Conservation (phyloP, 2,797 vertebrate species). For the Tokudaia tokunoshimensis region DNA sequence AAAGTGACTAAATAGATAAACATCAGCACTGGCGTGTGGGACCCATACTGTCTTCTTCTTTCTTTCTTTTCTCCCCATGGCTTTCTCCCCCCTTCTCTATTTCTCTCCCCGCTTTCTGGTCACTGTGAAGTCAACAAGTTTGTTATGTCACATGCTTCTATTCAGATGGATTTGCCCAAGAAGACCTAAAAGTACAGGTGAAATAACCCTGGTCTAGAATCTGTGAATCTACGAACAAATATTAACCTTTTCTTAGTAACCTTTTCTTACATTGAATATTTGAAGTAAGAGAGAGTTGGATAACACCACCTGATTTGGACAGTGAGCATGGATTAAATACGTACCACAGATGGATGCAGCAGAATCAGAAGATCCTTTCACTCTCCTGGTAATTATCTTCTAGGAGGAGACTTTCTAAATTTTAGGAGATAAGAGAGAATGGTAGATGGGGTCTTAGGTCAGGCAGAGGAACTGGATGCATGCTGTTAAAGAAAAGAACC, state of each 20-base stretch:
- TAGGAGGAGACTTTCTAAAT: not conserved
- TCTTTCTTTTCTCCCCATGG: fast-evolving
- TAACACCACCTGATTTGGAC: not conserved
- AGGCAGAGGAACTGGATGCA: not conserved
- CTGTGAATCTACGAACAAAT: not conserved
- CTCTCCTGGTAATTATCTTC: not conserved
- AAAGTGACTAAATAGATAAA: not conserved
- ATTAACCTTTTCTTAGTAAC: not conserved
- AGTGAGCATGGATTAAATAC: not conserved
- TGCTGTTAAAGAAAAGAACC: not conserved
- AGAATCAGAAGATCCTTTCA: not conserved
- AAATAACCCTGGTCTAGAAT: too few species aligned
- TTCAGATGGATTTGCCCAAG: not conserved
- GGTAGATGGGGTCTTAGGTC: not conserved
- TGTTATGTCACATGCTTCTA: not conserved
- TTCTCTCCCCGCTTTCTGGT: not conserved
- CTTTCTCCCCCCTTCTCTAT: not conserved
- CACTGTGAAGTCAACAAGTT: too few species aligned
- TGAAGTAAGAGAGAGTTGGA: not conserved
- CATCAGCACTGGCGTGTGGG: not conserved
- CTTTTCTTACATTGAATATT: not conserved
- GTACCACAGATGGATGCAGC: not conserved
- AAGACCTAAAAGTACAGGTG: too few species aligned
- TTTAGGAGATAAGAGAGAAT: not conserved
- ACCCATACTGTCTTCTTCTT: not conserved